A percentile compares a stretch with the other conserved stretches of the same genome.
These are phyloP conservation scores for Zoanthus sociatus DNA, from an alignment of 92 coral and sea anemone species.

Conservation along the genomic window DNA sequence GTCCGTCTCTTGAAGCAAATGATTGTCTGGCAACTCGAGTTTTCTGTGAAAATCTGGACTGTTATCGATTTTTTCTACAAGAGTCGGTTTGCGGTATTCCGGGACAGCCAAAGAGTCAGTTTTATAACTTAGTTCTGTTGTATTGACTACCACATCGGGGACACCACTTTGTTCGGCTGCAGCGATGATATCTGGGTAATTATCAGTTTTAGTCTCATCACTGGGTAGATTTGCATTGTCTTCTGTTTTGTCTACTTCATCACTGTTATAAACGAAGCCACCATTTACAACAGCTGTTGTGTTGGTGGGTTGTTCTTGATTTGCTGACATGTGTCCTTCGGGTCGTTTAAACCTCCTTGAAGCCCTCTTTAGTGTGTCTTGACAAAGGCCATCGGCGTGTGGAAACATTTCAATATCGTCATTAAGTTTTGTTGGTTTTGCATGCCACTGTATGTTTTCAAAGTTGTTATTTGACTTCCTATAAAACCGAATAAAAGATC, in stretches of 20 bases:
- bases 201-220: background rate
- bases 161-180: constrained; percentile 34
- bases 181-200: constrained; percentile 31
- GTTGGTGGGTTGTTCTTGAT: background rate
- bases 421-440: background rate
- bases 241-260: background rate
- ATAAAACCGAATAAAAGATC: background rate
- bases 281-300: constrained; percentile 22
- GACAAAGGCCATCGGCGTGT: constrained; percentile 23
- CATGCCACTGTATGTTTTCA: constrained; percentile 1
- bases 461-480: background rate
- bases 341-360: background rate
- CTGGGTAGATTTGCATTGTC: background rate
- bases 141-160: constrained; percentile 31
- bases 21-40: background rate
- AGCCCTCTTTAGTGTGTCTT: constrained; percentile 30
- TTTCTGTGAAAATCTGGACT: constrained; percentile 11
- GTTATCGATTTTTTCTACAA: constrained; percentile 6
- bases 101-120: background rate
- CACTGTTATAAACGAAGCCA: background rate
- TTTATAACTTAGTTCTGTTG: background rate
- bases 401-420: constrained; percentile 20
- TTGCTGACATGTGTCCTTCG: background rate
- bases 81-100: constrained; percentile 42
- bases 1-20: background rate